A percentile compares a stretch with the other conserved stretches of the same genome.
phyloP scores from a whole-genome alignment of 2,113 vertebrate genomes.

The Caloenas nicobarica region DNA sequence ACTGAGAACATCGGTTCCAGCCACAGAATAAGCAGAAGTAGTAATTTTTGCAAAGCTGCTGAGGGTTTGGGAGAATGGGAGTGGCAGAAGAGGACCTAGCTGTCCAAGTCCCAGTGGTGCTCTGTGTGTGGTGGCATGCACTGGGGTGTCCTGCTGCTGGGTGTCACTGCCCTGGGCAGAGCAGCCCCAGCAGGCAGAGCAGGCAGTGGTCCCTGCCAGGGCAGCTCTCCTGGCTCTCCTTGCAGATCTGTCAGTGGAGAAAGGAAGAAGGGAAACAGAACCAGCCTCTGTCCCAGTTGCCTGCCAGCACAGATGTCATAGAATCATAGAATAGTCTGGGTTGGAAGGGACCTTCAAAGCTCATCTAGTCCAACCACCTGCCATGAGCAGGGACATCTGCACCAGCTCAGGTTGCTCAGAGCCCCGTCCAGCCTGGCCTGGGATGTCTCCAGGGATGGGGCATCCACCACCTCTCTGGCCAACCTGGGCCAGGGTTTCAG shows the following conservation, averaged over 20 bases:
- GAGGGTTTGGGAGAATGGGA: not conserved
- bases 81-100: not conserved
- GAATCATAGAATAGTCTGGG: no score
- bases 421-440: no score
- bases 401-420: no score
- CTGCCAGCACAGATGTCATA: not conserved
- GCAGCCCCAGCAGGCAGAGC: not conserved
- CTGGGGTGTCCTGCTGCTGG: not conserved
- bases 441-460: no score
- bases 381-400: no score
- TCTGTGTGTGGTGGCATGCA: not conserved
- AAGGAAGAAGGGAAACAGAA: not conserved
- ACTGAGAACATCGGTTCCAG: not conserved
- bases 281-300: accelerated
- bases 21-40: not conserved
- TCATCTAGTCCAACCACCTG: no score
- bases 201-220: not conserved
- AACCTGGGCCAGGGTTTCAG: no score
- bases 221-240: not conserved
- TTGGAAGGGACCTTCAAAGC: no score
- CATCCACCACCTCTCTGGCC: no score
- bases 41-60: not conserved
- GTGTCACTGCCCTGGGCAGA: not conserved
- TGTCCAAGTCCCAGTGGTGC: not conserved
- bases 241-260: not conserved